A percentile compares a stretch with the other conserved stretches of the same genome.
Conservation (phyloP, 2,113 vertebrate species). For the Martes martes region DNA sequence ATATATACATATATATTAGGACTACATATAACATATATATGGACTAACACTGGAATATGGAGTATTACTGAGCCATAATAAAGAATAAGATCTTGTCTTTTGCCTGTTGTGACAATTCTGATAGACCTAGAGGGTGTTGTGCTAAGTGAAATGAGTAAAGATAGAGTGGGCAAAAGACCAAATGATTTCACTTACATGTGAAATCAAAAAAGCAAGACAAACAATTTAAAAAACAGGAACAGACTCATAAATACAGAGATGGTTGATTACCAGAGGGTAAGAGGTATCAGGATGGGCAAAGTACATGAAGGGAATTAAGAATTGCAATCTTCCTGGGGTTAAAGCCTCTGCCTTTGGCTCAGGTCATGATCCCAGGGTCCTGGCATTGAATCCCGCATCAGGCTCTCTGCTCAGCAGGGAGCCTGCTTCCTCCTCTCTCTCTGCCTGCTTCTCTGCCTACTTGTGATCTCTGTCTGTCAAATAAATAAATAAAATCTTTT, state of each 20-base stretch:
- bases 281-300: neutral
- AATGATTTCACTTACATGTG: neutral
- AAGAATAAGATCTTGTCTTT: neutral
- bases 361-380: no score
- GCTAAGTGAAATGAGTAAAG: neutral
- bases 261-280: neutral
- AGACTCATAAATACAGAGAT: neutral
- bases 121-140: neutral
- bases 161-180: neutral
- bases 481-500: no score
- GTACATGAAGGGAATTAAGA: neutral
- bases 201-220: neutral
- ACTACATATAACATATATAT: neutral
- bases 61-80: neutral
- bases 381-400: rapidly evolving
- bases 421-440: no score
- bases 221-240: neutral
- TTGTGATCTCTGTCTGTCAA: no score
- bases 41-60: neutral
- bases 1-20: no score
- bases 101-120: neutral
- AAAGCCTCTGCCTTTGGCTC: no score
- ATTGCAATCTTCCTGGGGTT: no score
- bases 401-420: no score
- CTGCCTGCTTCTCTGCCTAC: no score